Conservation (phyloP, 2,113 vertebrate genomes). For the Eulemur macaco region DNA sequence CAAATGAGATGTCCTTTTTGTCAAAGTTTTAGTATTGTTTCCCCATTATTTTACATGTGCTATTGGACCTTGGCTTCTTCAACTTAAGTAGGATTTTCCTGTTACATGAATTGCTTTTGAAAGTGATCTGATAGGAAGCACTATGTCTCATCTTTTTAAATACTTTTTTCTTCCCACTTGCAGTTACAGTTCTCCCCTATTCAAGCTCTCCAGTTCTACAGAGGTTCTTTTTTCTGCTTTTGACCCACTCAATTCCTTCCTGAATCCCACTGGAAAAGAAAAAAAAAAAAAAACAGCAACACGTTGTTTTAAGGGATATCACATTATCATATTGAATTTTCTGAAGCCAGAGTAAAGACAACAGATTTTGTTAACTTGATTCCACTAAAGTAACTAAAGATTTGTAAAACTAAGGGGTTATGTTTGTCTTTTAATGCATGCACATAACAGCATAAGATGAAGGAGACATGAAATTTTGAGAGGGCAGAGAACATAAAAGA, state of each 20-base stretch:
- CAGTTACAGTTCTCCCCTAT: not conserved
- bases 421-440: not conserved
- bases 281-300: not conserved
- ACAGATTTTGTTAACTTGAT: not conserved
- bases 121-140: constrained; percentile 11
- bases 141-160: constrained; percentile 32
- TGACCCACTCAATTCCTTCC: not conserved
- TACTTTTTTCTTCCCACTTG: not conserved
- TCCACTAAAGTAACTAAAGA: not conserved
- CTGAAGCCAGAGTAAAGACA: not conserved
- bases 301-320: not conserved
- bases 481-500: not conserved
- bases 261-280: not conserved
- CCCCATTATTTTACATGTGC: not conserved
- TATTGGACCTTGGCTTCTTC: not conserved
- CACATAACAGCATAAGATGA: not conserved
- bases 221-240: not conserved
- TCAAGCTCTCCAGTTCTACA: not conserved
- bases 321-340: constrained; percentile 10
- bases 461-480: not conserved
- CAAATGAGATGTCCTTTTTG: not conserved
- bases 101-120: not conserved
- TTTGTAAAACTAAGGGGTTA: not conserved
- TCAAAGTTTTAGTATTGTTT: not conserved
- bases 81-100: not conserved